Conservation (phyloP, 2,888 invertebrate genomes). For the Sarcophaga caerulescens region DNA sequence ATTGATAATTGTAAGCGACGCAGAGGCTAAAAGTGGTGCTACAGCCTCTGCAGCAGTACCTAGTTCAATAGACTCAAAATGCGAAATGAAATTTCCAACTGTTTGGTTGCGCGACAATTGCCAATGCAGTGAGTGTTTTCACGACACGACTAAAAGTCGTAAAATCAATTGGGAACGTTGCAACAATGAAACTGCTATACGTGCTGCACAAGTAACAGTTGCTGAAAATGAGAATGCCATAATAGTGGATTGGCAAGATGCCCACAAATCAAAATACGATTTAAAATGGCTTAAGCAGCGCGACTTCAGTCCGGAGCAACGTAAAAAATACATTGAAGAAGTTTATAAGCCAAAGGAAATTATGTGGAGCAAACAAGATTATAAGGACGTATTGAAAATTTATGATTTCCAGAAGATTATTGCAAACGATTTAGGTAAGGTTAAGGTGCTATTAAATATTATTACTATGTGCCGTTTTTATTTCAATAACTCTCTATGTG, state of each 20-base stretch:
- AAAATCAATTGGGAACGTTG: slow-evolving; percentile 83
- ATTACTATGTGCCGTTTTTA: neutral
- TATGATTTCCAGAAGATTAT: slow-evolving; percentile 83
- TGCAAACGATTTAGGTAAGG: slow-evolving; percentile 80
- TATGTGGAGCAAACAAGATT: slow-evolving; percentile 83
- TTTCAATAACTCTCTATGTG: too few species aligned
- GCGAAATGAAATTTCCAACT: slow-evolving; percentile 83
- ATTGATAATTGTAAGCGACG: slow-evolving; percentile 69
- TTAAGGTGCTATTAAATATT: slow-evolving; percentile 1
- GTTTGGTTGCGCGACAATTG: slow-evolving; percentile 90
- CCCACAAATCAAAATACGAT: slow-evolving; percentile 83
- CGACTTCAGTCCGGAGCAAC: slow-evolving; percentile 82
- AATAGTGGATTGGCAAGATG: slow-evolving; percentile 84
- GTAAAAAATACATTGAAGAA: slow-evolving; percentile 81
- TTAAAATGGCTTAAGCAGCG: slow-evolving; percentile 84
- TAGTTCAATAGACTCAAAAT: slow-evolving; percentile 31
- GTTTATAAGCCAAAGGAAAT: slow-evolving; percentile 82
- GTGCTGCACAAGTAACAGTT: slow-evolving; percentile 75
- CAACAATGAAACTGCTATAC: slow-evolving; percentile 81
- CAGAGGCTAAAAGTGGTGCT: neutral
- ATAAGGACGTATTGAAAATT: slow-evolving; percentile 81
- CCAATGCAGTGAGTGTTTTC: slow-evolving; percentile 86
- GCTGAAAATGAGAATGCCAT: slow-evolving; percentile 62
- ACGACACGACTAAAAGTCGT: slow-evolving; percentile 84
- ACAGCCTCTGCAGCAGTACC: neutral